phyloP scores from a whole-genome alignment of 2,797 vertebrate species.

The Linurgus olivaceus region DNA sequence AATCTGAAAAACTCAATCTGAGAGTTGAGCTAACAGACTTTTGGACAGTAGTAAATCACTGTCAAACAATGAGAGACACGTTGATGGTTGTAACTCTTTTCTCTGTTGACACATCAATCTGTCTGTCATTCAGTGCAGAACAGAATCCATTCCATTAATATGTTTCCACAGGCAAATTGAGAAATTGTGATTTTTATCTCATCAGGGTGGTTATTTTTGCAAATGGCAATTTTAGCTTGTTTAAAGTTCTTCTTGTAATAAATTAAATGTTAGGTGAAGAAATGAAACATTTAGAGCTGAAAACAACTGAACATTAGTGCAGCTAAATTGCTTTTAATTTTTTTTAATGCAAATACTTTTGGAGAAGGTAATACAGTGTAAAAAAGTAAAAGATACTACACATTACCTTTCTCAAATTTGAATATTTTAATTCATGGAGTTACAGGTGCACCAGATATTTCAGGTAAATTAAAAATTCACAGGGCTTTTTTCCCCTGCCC shows the following conservation, averaged over 20 bases:
- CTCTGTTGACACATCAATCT: constrained; percentile 65
- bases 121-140: constrained; percentile 22
- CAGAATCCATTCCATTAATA: constrained; percentile 36
- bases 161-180: constrained; percentile 42
- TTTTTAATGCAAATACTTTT: not conserved
- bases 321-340: not conserved
- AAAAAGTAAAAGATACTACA: not conserved
- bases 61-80: constrained; percentile 36
- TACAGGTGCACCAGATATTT: not conserved
- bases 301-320: not conserved
- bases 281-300: not conserved
- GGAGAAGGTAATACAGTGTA: not conserved
- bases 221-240: constrained; percentile 38
- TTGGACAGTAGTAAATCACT: constrained; percentile 51
- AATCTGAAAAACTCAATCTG: not conserved
- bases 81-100: constrained; percentile 43
- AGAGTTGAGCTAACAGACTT: constrained; percentile 39
- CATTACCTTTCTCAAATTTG: not conserved
- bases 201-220: constrained; percentile 4
- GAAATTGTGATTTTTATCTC: constrained; percentile 54
- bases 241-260: constrained; percentile 21
- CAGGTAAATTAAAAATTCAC: not conserved
- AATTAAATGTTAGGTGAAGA: not conserved
- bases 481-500: not conserved
- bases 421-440: not conserved